A percentile compares a stretch with the other conserved stretches of the same genome.
These are phyloP conservation scores for Nixonia krombeini DNA, from an alignment of 1,140 invertebrate genomes.

Conservation along the genomic window DNA sequence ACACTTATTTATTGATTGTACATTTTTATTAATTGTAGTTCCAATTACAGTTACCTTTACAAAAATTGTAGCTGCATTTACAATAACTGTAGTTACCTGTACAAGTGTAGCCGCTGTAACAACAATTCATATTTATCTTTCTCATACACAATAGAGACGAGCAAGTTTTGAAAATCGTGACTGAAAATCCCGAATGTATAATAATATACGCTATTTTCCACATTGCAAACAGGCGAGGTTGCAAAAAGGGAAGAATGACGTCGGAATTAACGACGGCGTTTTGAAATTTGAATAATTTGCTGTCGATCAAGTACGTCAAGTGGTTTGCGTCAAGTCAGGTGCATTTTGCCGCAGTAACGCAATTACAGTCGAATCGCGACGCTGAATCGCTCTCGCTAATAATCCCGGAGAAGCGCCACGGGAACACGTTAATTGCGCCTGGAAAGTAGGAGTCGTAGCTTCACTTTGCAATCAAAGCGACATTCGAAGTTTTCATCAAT, in stretches of 20 bases:
- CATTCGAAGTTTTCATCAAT: not conserved
- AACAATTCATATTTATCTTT: too few relatives aligned
- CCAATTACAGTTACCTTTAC: too few relatives aligned
- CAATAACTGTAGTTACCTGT: too few relatives aligned
- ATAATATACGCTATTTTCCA: too few relatives aligned
- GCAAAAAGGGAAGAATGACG: not conserved
- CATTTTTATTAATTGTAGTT: too few relatives aligned
- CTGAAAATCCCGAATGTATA: too few relatives aligned
- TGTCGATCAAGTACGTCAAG: not conserved
- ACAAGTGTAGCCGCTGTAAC: too few relatives aligned
- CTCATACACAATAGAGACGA: too few relatives aligned
- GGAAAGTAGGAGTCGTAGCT: not conserved
- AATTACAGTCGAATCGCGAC: not conserved
- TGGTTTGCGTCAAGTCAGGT: not conserved
- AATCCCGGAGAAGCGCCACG: not conserved
- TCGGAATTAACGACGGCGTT: not conserved
- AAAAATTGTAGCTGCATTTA: too few relatives aligned
- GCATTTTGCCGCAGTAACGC: not conserved
- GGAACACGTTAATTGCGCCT: not conserved
- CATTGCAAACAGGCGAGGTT: too few relatives aligned
- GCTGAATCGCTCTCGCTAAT: not conserved
- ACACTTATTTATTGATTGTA: too few relatives aligned
- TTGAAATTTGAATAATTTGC: slow-evolving; percentile 1
- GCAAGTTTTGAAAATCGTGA: too few relatives aligned
- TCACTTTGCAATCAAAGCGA: not conserved